Conservation (phyloP, 2,888 invertebrate genomes). For the Pantelozetes paolii region DNA sequence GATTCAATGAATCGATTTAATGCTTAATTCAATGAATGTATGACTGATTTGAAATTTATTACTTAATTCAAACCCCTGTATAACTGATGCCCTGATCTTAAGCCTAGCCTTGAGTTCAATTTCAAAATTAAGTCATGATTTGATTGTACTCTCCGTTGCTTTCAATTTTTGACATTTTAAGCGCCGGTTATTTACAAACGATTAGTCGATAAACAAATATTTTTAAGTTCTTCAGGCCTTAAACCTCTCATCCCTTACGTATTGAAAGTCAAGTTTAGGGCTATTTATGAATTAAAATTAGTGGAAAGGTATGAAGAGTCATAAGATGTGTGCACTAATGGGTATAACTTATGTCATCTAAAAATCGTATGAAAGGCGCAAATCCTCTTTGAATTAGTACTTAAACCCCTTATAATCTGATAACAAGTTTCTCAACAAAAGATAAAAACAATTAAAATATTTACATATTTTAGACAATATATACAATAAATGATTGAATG, state of each 20-base stretch:
- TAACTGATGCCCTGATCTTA: neutral
- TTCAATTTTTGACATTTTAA: neutral
- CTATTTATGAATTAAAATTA: no score
- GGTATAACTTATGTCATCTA: no score
- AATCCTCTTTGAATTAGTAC: slow-evolving; percentile 29
- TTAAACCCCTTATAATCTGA: slow-evolving; percentile 6
- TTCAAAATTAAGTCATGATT: neutral
- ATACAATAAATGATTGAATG: neutral
- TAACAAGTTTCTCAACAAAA: slow-evolving; percentile 10
- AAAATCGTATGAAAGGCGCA: neutral
- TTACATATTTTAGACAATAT: no score
- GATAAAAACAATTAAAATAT: slow-evolving; percentile 9
- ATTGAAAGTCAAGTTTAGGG: no score
- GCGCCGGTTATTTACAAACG: neutral
- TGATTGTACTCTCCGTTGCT: neutral
- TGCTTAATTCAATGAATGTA: neutral
- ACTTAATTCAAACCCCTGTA: neutral
- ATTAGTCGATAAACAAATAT: neutral
- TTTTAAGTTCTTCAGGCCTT: neutral
- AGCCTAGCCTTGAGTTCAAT: slow-evolving; percentile 2
- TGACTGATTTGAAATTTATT: neutral
- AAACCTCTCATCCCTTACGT: no score
- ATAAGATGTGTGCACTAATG: no score
- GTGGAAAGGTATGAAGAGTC: no score
- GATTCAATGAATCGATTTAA: neutral